Conservation (phyloP, 2,888 invertebrate species). For the Rhaphigaster nebulosa region DNA sequence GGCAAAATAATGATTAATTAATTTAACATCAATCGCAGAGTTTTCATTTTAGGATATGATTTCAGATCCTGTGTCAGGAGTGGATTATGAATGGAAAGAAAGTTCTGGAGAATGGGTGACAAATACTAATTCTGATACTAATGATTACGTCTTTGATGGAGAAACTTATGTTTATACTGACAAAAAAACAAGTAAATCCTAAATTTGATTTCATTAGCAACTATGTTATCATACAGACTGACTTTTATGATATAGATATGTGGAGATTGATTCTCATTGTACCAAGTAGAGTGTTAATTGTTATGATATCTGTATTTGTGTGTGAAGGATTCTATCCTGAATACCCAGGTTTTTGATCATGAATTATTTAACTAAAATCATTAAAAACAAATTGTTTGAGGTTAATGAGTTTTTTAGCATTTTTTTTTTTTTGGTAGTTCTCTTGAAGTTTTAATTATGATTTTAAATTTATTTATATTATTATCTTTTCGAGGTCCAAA, state of each 20-base stretch:
- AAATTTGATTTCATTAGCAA: neutral
- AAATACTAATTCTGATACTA: constrained; percentile 50
- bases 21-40: neutral
- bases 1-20: neutral
- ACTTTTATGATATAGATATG: neutral
- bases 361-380: too few relatives aligned
- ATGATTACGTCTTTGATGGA: constrained; percentile 67
- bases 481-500: too few relatives aligned
- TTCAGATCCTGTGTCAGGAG: constrained; percentile 78
- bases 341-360: too few relatives aligned
- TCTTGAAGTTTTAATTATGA: too few relatives aligned
- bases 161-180: constrained; percentile 67
- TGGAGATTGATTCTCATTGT: too few relatives aligned
- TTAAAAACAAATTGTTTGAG: too few relatives aligned
- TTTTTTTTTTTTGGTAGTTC: too few relatives aligned
- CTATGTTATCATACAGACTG: neutral
- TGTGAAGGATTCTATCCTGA: too few relatives aligned
- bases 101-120: constrained; percentile 68
- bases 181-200: constrained; percentile 64
- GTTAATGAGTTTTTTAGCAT: too few relatives aligned
- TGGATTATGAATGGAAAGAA: constrained; percentile 77
- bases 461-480: too few relatives aligned
- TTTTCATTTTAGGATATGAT: neutral
- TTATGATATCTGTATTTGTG: too few relatives aligned
- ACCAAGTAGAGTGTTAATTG: too few relatives aligned